Conservation (phyloP, 2,113 vertebrate genomes). For the Perognathus longimembris region DNA sequence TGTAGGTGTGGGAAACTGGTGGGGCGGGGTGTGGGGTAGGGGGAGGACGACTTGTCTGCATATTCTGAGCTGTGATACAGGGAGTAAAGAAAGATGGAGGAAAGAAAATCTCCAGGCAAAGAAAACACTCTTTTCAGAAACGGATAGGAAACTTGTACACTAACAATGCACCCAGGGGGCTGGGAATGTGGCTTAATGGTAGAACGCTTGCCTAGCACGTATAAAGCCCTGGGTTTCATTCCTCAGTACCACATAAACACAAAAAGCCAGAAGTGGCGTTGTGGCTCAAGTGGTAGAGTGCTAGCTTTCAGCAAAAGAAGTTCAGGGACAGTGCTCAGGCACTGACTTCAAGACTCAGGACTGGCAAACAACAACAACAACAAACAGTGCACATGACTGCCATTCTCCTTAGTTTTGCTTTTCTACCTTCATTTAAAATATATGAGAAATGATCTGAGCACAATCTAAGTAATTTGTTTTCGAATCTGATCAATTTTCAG, state of each 20-base stretch:
- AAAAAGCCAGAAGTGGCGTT: too few relatives aligned
- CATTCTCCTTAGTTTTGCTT: background rate
- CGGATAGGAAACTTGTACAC: background rate
- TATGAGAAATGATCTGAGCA: constrained; percentile 6
- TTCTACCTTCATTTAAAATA: background rate
- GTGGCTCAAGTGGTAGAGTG: too few relatives aligned
- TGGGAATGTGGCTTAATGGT: too few relatives aligned
- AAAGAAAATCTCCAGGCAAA: background rate
- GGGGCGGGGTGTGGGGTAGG: too few relatives aligned
- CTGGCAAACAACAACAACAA: too few relatives aligned
- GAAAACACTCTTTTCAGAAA: background rate
- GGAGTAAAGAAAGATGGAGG: background rate
- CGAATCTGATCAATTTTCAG: background rate
- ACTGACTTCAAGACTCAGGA: too few relatives aligned
- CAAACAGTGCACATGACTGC: background rate
- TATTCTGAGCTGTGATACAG: background rate
- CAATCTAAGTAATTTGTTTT: background rate
- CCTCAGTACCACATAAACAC: too few relatives aligned
- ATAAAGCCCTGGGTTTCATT: too few relatives aligned
- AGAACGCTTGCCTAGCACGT: too few relatives aligned
- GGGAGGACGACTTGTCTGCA: background rate
- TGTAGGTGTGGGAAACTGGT: background rate
- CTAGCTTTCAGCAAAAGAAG: too few relatives aligned
- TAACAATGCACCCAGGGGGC: background rate
- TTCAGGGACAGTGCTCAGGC: too few relatives aligned